Percentiles rank a stretch among this genome's conserved stretches.
phyloP scores from a whole-genome alignment of 2,888 invertebrate genomes.

The Dorcus parallelipipedus region DNA sequence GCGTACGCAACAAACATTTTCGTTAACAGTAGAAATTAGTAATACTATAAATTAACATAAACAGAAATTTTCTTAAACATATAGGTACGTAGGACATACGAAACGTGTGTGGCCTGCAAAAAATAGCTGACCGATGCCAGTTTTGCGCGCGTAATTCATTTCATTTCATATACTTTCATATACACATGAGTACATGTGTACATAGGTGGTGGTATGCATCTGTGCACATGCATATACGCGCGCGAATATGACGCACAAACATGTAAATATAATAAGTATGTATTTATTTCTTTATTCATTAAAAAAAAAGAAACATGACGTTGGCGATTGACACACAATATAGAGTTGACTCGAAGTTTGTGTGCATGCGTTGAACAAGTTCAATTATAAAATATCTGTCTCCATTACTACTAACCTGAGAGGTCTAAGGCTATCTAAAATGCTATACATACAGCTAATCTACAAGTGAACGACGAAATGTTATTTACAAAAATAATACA shows the following conservation, averaged over 20 bases:
- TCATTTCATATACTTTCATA: too few relatives aligned
- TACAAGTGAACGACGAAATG: constrained; percentile 47
- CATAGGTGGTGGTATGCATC: too few relatives aligned
- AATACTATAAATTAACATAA: not conserved
- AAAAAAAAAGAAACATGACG: constrained; percentile 22
- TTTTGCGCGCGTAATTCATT: not conserved
- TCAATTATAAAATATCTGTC: constrained; percentile 42
- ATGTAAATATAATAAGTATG: constrained; percentile 11
- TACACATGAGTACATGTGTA: too few relatives aligned
- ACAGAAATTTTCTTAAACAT: not conserved
- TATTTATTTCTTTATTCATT: not conserved
- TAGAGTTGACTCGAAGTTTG: constrained; percentile 48
- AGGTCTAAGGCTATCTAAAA: constrained; percentile 50
- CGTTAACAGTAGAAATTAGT: not conserved
- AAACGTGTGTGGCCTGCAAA: not conserved
- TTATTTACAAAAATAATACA: constrained; percentile 49
- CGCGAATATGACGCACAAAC: constrained; percentile 20
- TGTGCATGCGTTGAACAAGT: constrained; percentile 46
- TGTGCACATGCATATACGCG: too few relatives aligned
- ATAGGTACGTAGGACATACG: not conserved
- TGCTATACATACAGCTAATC: constrained; percentile 53
- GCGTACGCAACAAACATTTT: not conserved
- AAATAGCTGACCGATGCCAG: not conserved
- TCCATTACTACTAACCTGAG: constrained; percentile 49
- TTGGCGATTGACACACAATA: constrained; percentile 48